Conservation (phyloP, 2,888 invertebrate species). For the Horisme vitalbata region DNA sequence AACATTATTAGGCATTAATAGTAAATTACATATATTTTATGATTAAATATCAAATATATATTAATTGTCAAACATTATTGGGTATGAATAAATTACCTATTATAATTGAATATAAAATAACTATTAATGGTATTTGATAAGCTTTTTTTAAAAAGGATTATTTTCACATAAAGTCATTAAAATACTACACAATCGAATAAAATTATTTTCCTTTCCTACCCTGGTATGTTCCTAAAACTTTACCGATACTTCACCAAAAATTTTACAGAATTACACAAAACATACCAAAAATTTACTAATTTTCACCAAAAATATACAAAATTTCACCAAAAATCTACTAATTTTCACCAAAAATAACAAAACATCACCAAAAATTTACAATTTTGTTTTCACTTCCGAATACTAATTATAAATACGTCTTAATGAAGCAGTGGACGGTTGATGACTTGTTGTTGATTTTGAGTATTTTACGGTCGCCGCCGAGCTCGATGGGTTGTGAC, state of each 20-base stretch:
- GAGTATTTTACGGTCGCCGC: conserved; percentile 76
- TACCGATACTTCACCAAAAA: background rate
- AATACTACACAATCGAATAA: too few species aligned
- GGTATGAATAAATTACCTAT: too few species aligned
- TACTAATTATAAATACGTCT: conserved; percentile 44
- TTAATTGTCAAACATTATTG: too few species aligned
- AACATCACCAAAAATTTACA: background rate
- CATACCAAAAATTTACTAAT: background rate
- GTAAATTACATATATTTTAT: too few species aligned
- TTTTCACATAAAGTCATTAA: too few species aligned
- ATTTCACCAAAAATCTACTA: background rate
- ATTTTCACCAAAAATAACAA: background rate
- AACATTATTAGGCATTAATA: too few species aligned
- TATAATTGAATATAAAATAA: too few species aligned
- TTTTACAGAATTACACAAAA: background rate
- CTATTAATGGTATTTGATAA: too few species aligned
- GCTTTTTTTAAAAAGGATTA: too few species aligned
- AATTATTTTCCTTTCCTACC: too few species aligned
- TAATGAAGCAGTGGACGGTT: conserved; percentile 45
- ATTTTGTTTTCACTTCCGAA: background rate
- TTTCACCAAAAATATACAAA: background rate
- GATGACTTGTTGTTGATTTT: conserved; percentile 69
- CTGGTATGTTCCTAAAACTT: too few species aligned
- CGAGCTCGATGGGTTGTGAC: conserved; percentile 75
- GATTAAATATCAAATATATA: too few species aligned